Conservation (phyloP, 2,888 invertebrate genomes). For the Blastobasis adustella region DNA sequence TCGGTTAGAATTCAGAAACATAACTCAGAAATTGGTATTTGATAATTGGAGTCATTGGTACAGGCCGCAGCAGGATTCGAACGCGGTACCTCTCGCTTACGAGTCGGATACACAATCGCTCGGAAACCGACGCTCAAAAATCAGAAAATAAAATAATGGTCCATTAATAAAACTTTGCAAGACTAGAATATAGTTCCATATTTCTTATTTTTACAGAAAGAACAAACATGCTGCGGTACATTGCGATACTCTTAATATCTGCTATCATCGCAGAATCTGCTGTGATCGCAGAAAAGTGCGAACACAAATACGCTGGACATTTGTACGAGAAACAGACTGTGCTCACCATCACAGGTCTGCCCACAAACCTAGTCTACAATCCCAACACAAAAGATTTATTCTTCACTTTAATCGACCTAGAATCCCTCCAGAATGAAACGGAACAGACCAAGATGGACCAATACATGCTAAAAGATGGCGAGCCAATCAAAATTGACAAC, state of each 20-base stretch:
- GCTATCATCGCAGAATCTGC: conserved; percentile 16
- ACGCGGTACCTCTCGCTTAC: too few relatives aligned
- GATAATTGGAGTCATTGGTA: too few relatives aligned
- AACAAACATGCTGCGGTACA: conserved; percentile 35
- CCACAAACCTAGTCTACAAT: conserved; percentile 54
- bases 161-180: too few relatives aligned
- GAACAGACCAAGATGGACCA: conserved; percentile 66
- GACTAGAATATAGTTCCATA: neutral
- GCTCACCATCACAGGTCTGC: conserved; percentile 56
- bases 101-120: too few relatives aligned
- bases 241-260: conserved; percentile 28
- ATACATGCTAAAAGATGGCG: conserved; percentile 44
- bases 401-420: conserved; percentile 59
- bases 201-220: neutral
- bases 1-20: too few relatives aligned
- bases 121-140: too few relatives aligned
- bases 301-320: conserved; percentile 36
- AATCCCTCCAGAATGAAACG: conserved; percentile 54
- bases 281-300: conserved; percentile 42
- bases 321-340: conserved; percentile 38
- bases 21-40: too few relatives aligned
- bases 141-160: neutral
- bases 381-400: conserved; percentile 42
- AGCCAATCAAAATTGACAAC: conserved; percentile 49
- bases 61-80: too few relatives aligned